Base-by-base conservation (phyloP, 2,797 vertebrate genomes). In the Sebastes wilsoni region DNA sequence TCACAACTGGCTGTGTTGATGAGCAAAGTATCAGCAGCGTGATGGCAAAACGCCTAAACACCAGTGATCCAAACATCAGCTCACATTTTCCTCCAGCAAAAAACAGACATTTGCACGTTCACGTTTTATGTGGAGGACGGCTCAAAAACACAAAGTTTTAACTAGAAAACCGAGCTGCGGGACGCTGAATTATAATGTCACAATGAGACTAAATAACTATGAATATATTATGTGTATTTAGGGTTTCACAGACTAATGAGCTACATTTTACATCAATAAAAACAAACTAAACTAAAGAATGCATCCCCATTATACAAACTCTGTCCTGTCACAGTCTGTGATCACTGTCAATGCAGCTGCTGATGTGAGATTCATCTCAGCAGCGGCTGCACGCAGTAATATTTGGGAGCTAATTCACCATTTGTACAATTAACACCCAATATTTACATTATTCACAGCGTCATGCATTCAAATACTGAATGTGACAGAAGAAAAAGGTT, bases 1-100 rank as follows among this genome's bases (percentile, higher is more conserved):
- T 75, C 58, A 49, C 66, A 64, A 46, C 77, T 4, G 55, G 61
- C 71, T 64, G 76, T 64, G 76, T 22, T 42, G 66, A 78, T 67
- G 60, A 80, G 64, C 55, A 1, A 22, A 34, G 49, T 12, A 30
- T 79, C 66, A 55, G 16, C 34, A 8, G 38, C 20, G 5, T 1
- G 46, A 65, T 22, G 70, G 70, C 46, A 64, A 83, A 81, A 66
- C 2, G 23, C 67, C 64, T 22, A 6, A 73, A 80, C 54, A n/a
- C 49, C 70, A 65, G 52, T 2, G 54, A 72, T 36, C 30, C 25
- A 11, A 73, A 80, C 34, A 38, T 54, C 42, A 4, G 14, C 36
- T 69, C 38, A 46, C 27, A 49, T 10, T 60, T 56, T 75, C 30
- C 60, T 61, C 22, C 20, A 42, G 28, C 11, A 72, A 72, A 80